Evolutionary conservation across 2,888 invertebrate species (phyloP).

Genomic region (Agrotis puta): DNA sequence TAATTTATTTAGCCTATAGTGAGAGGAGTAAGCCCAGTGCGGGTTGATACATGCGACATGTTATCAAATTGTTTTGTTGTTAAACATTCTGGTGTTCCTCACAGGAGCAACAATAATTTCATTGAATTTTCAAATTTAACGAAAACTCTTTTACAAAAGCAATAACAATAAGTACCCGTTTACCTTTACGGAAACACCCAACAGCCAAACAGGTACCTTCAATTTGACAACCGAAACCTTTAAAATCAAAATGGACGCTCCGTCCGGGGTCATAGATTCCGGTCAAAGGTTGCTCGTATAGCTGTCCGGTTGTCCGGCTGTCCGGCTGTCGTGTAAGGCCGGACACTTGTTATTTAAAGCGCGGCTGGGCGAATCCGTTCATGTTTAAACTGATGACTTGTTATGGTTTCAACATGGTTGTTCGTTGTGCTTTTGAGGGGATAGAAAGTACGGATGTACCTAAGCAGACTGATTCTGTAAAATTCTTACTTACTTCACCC

Average conservation of each 20-base stretch:
- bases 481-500: no score
- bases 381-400: constrained; percentile 48
- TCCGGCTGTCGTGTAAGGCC: constrained; percentile 45
- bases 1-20: no score
- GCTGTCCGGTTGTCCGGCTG: constrained; percentile 51
- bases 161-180: constrained; percentile 7
- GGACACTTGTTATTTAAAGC: constrained; percentile 56
- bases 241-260: constrained; percentile 39
- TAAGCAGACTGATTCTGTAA: no score
- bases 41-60: no score
- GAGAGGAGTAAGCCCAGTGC: no score
- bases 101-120: not conserved
- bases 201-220: constrained; percentile 17
- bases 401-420: constrained; percentile 15
- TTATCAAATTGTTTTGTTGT: no score
- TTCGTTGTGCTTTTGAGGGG: not conserved
- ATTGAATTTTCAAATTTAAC: no score
- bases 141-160: not conserved
- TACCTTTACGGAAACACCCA: not conserved
- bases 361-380: constrained; percentile 25
- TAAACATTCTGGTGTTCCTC: no score
- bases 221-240: constrained; percentile 33
- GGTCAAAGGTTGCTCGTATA: constrained; percentile 58
- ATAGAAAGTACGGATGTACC: no score
- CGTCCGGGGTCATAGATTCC: constrained; percentile 44